Evolutionary conservation across 2,113 vertebrate genomes (phyloP), one percentile per base, ranked within the genome.

Genomic region (Phycodurus eques): DNA sequence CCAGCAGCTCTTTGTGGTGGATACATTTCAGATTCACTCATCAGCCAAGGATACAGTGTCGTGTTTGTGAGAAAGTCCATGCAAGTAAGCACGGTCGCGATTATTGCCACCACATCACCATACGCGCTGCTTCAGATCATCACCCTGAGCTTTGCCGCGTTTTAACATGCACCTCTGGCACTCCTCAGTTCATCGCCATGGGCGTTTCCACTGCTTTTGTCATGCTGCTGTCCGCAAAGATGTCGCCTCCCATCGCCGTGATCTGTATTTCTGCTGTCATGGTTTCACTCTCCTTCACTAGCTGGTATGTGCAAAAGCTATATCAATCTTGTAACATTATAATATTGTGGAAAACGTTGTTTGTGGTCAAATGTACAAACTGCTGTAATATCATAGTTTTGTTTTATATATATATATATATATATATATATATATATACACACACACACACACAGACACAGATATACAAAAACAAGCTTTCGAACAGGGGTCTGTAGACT

Each of bases 281-380:
- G 0, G 91, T 94, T 4, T 77, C 95, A 0, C 89, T 93, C 75
- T 95, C 94, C 35, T 98, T 98, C 59, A 93, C 92, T 83, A 94
- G 94, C 84, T 89, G 96, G 96, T 91, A 47, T 3, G 79, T 80
- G 35, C 53, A 10, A 56, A 22, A 19, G 20, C 17, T 7, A 8
- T 17, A 51, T 17, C 5, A 51, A 17, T 17, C 49, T 51, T 9
- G 3, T 7, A 56, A 4, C n/a, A 22, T 56, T 11, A 11, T 9
- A 56, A 56, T 56, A 56, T 22, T 56, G 20, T 53, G 19, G 51
- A 2, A 20, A 53, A 53, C 8, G 19, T n/a, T 53, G 19, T 20
- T 53, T 53, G 35, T 39, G 35, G 6, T 5, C 35, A 39, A 39
- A 6, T 39, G 35, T 39, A 39, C 35, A 39, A 39, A 39, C 35